Conservation (phyloP, 2,888 invertebrate species). For the Nomada hirtipes region DNA sequence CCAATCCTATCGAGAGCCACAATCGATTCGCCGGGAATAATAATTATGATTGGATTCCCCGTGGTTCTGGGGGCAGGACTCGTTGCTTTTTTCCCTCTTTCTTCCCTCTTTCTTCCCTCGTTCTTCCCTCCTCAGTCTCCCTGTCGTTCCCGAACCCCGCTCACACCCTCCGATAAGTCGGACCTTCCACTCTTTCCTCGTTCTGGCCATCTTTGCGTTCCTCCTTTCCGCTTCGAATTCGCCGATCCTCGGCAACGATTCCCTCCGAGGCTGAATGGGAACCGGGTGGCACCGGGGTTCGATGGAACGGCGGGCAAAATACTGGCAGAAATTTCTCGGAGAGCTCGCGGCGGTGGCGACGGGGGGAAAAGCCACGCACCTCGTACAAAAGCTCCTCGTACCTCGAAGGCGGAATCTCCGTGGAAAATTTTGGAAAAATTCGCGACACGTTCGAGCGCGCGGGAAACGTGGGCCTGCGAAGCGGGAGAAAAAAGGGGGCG, state of each 20-base stretch:
- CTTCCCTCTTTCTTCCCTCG: constrained; percentile 49
- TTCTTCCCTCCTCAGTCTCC: constrained; percentile 29
- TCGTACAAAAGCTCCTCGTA: not conserved
- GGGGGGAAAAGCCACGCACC: not conserved
- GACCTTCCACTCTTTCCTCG: constrained; percentile 4
- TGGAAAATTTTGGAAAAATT: constrained; percentile 21
- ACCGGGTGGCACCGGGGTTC: not conserved
- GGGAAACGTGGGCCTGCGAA: not conserved
- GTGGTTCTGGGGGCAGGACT: constrained; percentile 78
- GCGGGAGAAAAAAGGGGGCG: not conserved
- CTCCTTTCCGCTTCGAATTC: not conserved
- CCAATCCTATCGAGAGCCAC: constrained; percentile 82
- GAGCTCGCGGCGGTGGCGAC: no score
- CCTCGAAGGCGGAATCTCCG: no score
- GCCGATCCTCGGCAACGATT: not conserved
- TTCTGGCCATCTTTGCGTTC: constrained; percentile 63
- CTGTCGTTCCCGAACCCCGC: constrained; percentile 7
- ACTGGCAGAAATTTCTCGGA: no score
- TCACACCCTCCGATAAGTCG: constrained; percentile 50
- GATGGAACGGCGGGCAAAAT: no score
- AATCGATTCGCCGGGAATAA: constrained; percentile 83
- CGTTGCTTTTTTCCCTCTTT: constrained; percentile 58
- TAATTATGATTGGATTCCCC: constrained; percentile 84
- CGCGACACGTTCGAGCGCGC: constrained; percentile 28
- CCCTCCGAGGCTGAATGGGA: not conserved